Percentiles rank a stretch among this genome's conserved stretches.
These are phyloP conservation scores for Hiodon tergisus DNA, from an alignment of 2,113 vertebrate species.

Conservation along the genomic window DNA sequence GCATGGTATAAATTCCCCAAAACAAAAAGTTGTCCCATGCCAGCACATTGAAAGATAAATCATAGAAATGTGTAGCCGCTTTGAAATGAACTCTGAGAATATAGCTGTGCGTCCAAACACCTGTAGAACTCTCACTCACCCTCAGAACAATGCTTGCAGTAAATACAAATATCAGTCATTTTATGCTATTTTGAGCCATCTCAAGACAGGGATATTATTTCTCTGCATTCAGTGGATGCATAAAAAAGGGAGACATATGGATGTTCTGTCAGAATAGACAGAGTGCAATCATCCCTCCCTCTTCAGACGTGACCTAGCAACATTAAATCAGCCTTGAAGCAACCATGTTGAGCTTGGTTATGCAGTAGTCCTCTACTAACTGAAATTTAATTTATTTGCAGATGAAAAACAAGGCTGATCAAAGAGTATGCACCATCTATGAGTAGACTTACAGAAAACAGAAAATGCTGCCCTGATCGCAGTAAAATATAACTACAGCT, in stretches of 20 bases:
- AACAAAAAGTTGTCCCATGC: not conserved
- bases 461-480: not conserved
- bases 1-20: not conserved
- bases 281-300: conserved; percentile 4
- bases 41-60: conserved; percentile 10
- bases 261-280: conserved; percentile 10
- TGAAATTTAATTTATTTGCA: not conserved
- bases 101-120: not conserved
- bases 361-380: not conserved
- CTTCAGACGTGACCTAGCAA: conserved; percentile 7
- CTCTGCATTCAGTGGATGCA: not conserved
- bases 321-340: conserved; percentile 11
- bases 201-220: conserved; percentile 16
- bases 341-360: not conserved
- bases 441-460: not conserved
- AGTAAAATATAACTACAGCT: not conserved
- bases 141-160: not conserved
- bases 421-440: not conserved
- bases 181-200: conserved; percentile 21
- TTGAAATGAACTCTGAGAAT: not conserved
- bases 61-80: not conserved
- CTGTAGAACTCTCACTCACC: not conserved
- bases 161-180: conserved; percentile 20
- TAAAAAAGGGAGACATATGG: conserved; percentile 25
- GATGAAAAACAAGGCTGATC: too few relatives aligned